phyloP scores from a whole-genome alignment of 2,113 vertebrate species.

The Alces alces region DNA sequence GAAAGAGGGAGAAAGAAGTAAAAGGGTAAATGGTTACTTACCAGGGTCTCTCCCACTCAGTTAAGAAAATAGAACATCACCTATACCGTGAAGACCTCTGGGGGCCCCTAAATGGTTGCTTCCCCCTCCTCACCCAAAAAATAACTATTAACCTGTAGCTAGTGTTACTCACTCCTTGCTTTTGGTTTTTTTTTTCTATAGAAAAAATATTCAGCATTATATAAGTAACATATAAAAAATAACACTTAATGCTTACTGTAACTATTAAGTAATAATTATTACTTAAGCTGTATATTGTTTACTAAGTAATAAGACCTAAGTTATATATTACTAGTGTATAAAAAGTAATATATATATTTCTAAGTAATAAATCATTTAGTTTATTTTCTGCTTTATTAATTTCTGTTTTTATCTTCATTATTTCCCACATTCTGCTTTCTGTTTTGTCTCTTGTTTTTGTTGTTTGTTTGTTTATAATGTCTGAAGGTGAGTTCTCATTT shows the following conservation, averaged over 20 bases:
- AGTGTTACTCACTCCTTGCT: background rate
- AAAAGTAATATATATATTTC: background rate
- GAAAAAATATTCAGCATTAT: background rate
- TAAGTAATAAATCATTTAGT: background rate
- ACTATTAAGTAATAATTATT: background rate
- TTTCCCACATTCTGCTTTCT: background rate
- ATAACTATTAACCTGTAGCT: background rate
- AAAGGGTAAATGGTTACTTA: background rate
- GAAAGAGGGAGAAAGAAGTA: background rate
- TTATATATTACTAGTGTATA: background rate
- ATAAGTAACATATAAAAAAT: background rate
- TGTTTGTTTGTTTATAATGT: background rate
- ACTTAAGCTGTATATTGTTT: background rate
- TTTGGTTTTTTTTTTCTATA: background rate
- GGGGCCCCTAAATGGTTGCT: background rate
- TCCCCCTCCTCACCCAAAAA: background rate
- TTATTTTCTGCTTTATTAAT: background rate
- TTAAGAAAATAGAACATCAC: background rate
- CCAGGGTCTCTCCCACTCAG: background rate
- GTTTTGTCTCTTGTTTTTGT: background rate
- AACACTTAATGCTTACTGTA: background rate
- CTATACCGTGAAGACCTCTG: background rate
- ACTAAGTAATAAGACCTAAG: background rate
- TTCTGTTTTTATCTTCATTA: background rate
- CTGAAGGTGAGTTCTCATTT: background rate